Evolutionary conservation across 2,797 vertebrate species (phyloP), one percentile per base, ranked within the genome.

Genomic region (Centroberyx gerrardi): DNA sequence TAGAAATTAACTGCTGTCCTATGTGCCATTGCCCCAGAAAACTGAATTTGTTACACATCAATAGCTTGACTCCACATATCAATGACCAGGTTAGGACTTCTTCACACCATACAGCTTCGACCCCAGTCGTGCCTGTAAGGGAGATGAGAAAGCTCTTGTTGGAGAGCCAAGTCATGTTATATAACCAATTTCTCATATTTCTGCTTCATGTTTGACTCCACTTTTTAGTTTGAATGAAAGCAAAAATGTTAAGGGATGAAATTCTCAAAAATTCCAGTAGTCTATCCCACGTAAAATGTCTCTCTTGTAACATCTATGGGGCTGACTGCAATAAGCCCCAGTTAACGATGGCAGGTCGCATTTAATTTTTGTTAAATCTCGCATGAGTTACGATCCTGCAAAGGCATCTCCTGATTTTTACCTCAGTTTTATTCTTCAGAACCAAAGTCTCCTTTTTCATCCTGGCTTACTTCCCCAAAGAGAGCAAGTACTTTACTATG

Each of bases 31-130:
- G 72, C 68, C 73, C 68, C 73, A 74, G 76, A 80, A 83, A 83
- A 62, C 60, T 64, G 65, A 72, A 74, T 85, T 67, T 52, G 68
- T 80, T 69, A 76, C 67, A 80, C 76, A 79, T 61, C 66, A 59
- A 7, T 60, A 55, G 73, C 68, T 68, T 36, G 52, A 72, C 65
- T 84, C 46, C 68, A 68, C 64, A 74, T 76, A 60, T 77, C 75
- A 79, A 56, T 72, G 72, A 78, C 65, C 38, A 78, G 36, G 74
- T 78, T 62, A 29, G 31, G 58, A 62, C 62, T 53, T 68, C 54
- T 69, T 69, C 52, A 79, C 49, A 76, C 80, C 63, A 51, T 62
- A 71, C 54, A 78, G 62, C 29, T 62, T 80, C 74, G 9, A 52
- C 36, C 12, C 33, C 54, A 60, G 68, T 68, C 40, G 60, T 61